phyloP scores from a whole-genome alignment of 2,113 vertebrate genomes.

The Catagonus wagneri region DNA sequence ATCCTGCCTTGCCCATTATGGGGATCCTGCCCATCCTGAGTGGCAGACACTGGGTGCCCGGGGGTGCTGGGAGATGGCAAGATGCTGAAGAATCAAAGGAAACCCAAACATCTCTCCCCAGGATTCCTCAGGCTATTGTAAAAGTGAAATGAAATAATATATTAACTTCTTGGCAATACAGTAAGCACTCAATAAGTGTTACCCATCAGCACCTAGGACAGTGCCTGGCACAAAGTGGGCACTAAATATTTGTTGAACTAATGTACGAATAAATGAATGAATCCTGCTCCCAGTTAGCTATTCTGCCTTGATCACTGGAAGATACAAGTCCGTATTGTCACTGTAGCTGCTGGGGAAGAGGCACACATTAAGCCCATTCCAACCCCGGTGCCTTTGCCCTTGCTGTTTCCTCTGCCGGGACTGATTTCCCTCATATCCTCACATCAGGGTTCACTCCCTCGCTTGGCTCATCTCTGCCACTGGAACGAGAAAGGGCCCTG shows the following conservation, averaged over 20 bases:
- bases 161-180: background rate
- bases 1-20: background rate
- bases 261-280: background rate
- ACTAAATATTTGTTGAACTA: background rate
- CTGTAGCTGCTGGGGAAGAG: background rate
- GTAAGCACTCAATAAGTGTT: background rate
- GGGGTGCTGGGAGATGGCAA: background rate
- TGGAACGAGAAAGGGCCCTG: background rate
- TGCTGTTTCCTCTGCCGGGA: background rate
- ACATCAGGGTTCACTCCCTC: background rate
- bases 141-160: background rate
- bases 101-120: background rate
- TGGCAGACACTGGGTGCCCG: background rate
- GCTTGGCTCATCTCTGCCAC: background rate
- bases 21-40: background rate
- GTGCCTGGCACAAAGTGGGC: background rate
- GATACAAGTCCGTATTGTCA: background rate
- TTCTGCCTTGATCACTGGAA: background rate
- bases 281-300: background rate
- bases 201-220: background rate
- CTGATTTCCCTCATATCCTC: background rate
- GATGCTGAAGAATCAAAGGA: background rate
- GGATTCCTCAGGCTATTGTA: background rate
- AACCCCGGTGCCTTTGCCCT: conserved; percentile 41
- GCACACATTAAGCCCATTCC: background rate